These are phyloP conservation scores for Ormyrus rosae DNA, from an alignment of 2,888 invertebrate species.

Conservation along the genomic window DNA sequence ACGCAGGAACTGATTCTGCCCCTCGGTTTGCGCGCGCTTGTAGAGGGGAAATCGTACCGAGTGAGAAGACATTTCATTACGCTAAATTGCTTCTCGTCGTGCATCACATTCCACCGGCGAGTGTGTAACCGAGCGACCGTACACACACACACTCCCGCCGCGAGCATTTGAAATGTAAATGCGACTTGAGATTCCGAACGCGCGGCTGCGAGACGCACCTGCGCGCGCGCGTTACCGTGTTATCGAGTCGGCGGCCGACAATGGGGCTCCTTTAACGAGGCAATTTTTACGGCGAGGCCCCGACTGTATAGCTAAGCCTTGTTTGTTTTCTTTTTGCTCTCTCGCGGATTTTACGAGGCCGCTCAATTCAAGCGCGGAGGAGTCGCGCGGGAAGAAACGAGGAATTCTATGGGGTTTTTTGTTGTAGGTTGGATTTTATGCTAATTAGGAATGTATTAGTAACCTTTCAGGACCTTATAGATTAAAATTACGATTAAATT, in stretches of 20 bases:
- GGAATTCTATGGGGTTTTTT: too few relatives aligned
- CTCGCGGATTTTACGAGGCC: constrained; percentile 13
- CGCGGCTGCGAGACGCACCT: background rate
- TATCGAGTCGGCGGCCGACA: constrained; percentile 21
- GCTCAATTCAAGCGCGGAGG: too few relatives aligned
- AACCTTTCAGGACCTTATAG: too few relatives aligned
- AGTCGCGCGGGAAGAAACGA: too few relatives aligned
- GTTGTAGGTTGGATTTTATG: too few relatives aligned
- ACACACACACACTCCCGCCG: background rate
- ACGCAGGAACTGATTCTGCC: too few relatives aligned
- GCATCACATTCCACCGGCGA: background rate
- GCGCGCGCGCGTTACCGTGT: background rate
- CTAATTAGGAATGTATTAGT: too few relatives aligned
- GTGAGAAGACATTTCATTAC: constrained; percentile 46
- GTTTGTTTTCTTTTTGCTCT: constrained; percentile 1
- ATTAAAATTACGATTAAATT: too few relatives aligned
- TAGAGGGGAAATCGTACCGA: constrained; percentile 1
- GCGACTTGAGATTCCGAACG: constrained; percentile 54
- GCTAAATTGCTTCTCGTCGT: constrained; percentile 56
- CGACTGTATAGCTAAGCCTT: background rate
- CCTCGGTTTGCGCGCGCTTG: too few relatives aligned
- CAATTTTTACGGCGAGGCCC: constrained; percentile 32
- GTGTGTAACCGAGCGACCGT: background rate
- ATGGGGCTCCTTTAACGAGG: constrained; percentile 40
- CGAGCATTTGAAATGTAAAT: constrained; percentile 68